phyloP scores from a whole-genome alignment of 2,888 invertebrate species.

The Meta bourneti region DNA sequence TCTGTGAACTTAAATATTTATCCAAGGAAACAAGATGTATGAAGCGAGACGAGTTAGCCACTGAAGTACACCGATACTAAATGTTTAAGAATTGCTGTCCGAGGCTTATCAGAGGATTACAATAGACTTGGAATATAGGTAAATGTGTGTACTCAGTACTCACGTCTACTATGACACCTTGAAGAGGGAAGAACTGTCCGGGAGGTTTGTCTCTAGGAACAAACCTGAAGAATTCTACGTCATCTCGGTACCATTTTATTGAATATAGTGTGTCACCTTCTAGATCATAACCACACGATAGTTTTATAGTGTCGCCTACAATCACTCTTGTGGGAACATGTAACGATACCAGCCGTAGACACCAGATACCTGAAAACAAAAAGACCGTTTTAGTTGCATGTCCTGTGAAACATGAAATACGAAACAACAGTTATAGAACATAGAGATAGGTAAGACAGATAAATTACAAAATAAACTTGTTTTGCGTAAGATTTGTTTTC shows the following conservation, averaged over 20 bases:
- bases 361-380: constrained; percentile 51
- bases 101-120: too few species aligned
- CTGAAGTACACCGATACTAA: too few species aligned
- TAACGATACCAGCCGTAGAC: constrained; percentile 56
- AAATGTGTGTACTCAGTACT: constrained; percentile 43
- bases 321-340: constrained; percentile 58
- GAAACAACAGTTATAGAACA: too few species aligned
- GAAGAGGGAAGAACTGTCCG: constrained; percentile 68
- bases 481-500: too few species aligned
- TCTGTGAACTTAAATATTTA: too few species aligned
- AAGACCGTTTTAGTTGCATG: not conserved
- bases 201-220: constrained; percentile 74
- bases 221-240: constrained; percentile 71
- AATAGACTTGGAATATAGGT: too few species aligned
- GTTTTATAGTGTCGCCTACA: constrained; percentile 61
- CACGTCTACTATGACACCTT: constrained; percentile 70
- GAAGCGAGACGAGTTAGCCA: too few species aligned
- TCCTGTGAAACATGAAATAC: not conserved
- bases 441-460: too few species aligned
- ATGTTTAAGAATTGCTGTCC: too few species aligned
- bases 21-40: too few species aligned
- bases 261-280: constrained; percentile 71
- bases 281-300: constrained; percentile 66
- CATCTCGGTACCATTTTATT: constrained; percentile 74
- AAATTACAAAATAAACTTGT: too few species aligned